phyloP scores from a whole-genome alignment of 2,888 invertebrate species.

The Macrosoma leucophasiata region DNA sequence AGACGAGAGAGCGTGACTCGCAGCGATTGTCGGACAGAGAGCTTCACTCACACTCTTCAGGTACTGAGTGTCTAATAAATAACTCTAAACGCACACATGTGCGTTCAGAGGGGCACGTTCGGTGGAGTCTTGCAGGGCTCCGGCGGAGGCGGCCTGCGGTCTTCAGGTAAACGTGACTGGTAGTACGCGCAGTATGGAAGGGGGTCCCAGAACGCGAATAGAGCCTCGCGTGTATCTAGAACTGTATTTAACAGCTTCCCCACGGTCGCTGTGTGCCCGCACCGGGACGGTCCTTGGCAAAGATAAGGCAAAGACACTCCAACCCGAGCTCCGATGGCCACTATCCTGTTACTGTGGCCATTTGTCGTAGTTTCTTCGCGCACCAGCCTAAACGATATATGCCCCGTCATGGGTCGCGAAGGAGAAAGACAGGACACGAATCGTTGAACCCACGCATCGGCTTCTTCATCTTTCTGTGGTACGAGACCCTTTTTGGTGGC shows the following conservation, averaged over 20 bases:
- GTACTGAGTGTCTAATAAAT: slow-evolving; percentile 69
- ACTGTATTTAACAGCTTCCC: slow-evolving; percentile 80
- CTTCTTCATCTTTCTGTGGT: slow-evolving; percentile 80
- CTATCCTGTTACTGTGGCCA: slow-evolving; percentile 53
- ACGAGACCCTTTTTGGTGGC: slow-evolving; percentile 79
- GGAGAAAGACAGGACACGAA: slow-evolving; percentile 81
- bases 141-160: slow-evolving; percentile 60
- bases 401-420: slow-evolving; percentile 82
- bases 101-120: slow-evolving; percentile 61
- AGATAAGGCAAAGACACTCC: slow-evolving; percentile 88
- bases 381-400: slow-evolving; percentile 86
- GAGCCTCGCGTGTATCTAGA: slow-evolving; percentile 85
- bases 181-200: slow-evolving; percentile 91
- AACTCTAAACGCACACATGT: slow-evolving; percentile 34
- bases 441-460: slow-evolving; percentile 82
- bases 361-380: slow-evolving; percentile 70
- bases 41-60: slow-evolving; percentile 67
- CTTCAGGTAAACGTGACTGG: slow-evolving; percentile 83
- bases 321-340: slow-evolving; percentile 80
- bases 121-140: slow-evolving; percentile 75
- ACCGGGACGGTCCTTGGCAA: slow-evolving; percentile 81
- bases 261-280: slow-evolving; percentile 78
- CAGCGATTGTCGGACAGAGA: slow-evolving; percentile 35
- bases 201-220: slow-evolving; percentile 90
- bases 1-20: slow-evolving; percentile 35